Base-by-base conservation (phyloP, 2,888 invertebrate species). In the Acleris laterana region DNA sequence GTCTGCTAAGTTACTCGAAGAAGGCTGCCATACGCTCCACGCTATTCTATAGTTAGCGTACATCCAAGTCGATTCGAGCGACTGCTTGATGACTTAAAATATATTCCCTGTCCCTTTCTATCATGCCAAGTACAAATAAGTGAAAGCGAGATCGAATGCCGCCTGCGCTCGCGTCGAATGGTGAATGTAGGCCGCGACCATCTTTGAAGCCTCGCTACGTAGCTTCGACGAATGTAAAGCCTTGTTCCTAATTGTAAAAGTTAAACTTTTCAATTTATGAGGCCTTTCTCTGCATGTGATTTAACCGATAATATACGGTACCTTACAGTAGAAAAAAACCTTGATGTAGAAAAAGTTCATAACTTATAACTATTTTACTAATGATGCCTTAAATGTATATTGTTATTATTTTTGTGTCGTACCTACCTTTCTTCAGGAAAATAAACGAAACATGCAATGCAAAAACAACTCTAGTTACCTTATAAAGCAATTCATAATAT, bases 101-200 rank as follows among this genome's bases (percentile, higher is more conserved):
- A 71, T 75, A 68, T 56, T 51, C 22, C 70, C 72, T 74, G 74
- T 87, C 83, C 73, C 82, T 70, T 71, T 88, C 81, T 53, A 56
- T 70, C 82, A 63, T 68, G 60, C 67, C 50, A 22, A 63, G 67
- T 65, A 58, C 68, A 42, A 51, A 68, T 56, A 77, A 74, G 84
- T 81, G 82, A 84, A 85, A 86, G 83, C 79, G 84, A 86, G 87
- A 87, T 69, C 75, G 79, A 69, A 62, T 65, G 69, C 73, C 74
- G 81, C 81, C 78, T 81, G 84, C 87, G 87, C 84, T 75, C 83
- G 85, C 84, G 85, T 85, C 87, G 87, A 84, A 88, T 83, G 82
- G 89, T 88, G 89, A 91, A 92, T 92, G 92, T 93, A 92, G 91
- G 91, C 88, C 90, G 90, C 88, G 86, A 90, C 89, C 90, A 90